These are phyloP conservation scores for Calidris pygmaea DNA, from an alignment of 2,113 vertebrate genomes.

Conservation along the genomic window DNA sequence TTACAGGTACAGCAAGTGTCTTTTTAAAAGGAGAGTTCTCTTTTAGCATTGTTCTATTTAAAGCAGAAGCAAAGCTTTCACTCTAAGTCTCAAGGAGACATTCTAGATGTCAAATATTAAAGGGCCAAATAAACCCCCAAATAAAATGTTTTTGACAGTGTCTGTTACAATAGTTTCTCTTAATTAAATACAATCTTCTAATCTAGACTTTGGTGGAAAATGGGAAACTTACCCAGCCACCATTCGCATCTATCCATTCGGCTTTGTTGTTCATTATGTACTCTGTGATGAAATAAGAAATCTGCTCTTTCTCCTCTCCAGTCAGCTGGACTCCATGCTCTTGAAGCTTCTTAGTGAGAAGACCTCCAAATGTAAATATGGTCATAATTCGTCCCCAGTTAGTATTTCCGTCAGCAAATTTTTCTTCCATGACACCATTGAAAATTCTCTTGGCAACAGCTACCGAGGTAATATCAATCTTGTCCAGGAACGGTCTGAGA, in stretches of 20 bases:
- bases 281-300: slow-evolving; percentile 74
- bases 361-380: slow-evolving; percentile 73
- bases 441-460: slow-evolving; percentile 66
- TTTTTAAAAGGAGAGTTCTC: not conserved
- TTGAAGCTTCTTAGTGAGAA: slow-evolving; percentile 71
- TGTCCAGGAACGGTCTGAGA: slow-evolving; percentile 52
- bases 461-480: slow-evolving; percentile 52
- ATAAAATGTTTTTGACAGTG: not conserved
- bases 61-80: not conserved
- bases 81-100: not conserved
- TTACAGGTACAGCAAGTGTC: not conserved
- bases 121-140: not conserved
- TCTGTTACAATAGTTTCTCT: not conserved
- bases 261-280: slow-evolving; percentile 70
- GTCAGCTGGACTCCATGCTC: slow-evolving; percentile 13
- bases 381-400: slow-evolving; percentile 81
- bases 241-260: slow-evolving; percentile 71
- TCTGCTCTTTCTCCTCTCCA: slow-evolving; percentile 37
- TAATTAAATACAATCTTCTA: not conserved
- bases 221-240: slow-evolving; percentile 76
- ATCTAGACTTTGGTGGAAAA: not conserved
- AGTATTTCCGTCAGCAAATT: slow-evolving; percentile 74
- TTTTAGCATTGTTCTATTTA: not conserved
- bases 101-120: not conserved
- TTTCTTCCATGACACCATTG: slow-evolving; percentile 68